A percentile compares a stretch with the other conserved stretches of the same genome.
Conservation (phyloP, 2,797 vertebrate genomes). For the Apogon talboti region DNA sequence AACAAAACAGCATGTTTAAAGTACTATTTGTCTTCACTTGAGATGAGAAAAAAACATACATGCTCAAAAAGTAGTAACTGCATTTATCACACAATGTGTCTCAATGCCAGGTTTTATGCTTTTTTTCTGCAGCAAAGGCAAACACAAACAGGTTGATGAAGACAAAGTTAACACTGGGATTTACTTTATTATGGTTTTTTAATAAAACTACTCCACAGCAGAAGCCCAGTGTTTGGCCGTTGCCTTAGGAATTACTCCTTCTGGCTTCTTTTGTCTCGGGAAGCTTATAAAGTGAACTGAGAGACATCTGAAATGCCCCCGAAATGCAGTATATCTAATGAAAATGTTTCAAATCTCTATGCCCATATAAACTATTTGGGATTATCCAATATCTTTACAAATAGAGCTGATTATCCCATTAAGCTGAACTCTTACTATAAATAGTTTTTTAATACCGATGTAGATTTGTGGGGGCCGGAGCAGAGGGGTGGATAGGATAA, state of each 20-base stretch:
- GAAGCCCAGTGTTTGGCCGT: slow-evolving; percentile 31
- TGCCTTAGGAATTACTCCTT: slow-evolving; percentile 39
- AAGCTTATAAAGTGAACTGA: slow-evolving; percentile 55
- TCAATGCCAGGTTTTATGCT: slow-evolving; percentile 7
- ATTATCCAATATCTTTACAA: slow-evolving; percentile 87
- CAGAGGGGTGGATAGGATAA: slow-evolving; percentile 69
- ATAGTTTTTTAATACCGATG: slow-evolving; percentile 83
- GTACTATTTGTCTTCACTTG: slow-evolving; percentile 18
- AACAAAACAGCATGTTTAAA: slow-evolving; percentile 25
- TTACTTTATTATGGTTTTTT: slow-evolving; percentile 9
- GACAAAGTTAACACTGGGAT: slow-evolving; percentile 22
- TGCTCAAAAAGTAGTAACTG: slow-evolving; percentile 2
- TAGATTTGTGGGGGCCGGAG: slow-evolving; percentile 77
- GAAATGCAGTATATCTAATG: slow-evolving; percentile 76
- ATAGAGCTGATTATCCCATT: slow-evolving; percentile 86
- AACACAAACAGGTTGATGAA: slow-evolving; percentile 9
- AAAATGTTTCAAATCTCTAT: slow-evolving; percentile 83
- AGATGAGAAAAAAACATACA: slow-evolving; percentile 18
- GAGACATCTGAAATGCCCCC: slow-evolving; percentile 72
- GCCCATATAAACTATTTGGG: slow-evolving; percentile 81
- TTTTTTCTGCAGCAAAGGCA: slow-evolving; percentile 3
- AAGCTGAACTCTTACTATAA: slow-evolving; percentile 83
- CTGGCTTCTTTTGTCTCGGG: slow-evolving; percentile 59
- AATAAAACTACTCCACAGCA: slow-evolving; percentile 8
- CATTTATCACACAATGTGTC: neutral